Evolutionary conservation across 2,113 vertebrate species (phyloP).

Genomic region (Hippoglossus stenolepis): DNA sequence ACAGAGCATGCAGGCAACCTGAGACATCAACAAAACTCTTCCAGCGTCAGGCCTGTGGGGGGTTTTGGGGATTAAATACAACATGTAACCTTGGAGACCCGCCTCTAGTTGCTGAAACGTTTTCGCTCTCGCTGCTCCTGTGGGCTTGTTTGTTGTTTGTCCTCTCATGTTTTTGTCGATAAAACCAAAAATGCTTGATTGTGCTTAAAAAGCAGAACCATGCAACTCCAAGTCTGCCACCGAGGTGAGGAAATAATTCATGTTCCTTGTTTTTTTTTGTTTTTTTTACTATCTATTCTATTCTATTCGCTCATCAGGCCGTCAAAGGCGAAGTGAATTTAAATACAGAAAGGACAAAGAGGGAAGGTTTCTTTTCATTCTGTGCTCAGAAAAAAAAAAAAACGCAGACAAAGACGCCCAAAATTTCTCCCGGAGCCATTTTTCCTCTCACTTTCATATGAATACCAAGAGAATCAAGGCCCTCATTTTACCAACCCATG

Average conservation of each 20-base stretch:
- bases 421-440: slow-evolving; percentile 8
- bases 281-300: slow-evolving; percentile 8
- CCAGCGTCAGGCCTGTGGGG: slow-evolving; percentile 56
- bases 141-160: slow-evolving; percentile 50
- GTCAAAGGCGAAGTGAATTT: slow-evolving; percentile 32
- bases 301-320: slow-evolving; percentile 44
- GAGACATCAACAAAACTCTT: slow-evolving; percentile 72
- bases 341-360: slow-evolving; percentile 26
- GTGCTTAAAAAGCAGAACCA: slow-evolving; percentile 43
- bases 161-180: slow-evolving; percentile 43
- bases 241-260: slow-evolving; percentile 52
- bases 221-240: slow-evolving; percentile 32
- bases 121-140: slow-evolving; percentile 44
- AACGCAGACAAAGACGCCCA: slow-evolving; percentile 4
- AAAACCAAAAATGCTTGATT: slow-evolving; percentile 57
- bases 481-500: slow-evolving; percentile 22
- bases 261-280: slow-evolving; percentile 4
- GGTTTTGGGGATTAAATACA: slow-evolving; percentile 68
- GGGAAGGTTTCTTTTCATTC: slow-evolving; percentile 40
- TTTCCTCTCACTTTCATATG: slow-evolving; percentile 30
- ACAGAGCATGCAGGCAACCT: slow-evolving; percentile 34
- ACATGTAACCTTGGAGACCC: slow-evolving; percentile 68
- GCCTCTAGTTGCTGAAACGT: slow-evolving; percentile 53
- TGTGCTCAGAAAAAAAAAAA: slow-evolving; percentile 18
- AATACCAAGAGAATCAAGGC: slow-evolving; percentile 28